phyloP scores from a whole-genome alignment of 2,888 invertebrate genomes.

The Andrena haemorrhoa region DNA sequence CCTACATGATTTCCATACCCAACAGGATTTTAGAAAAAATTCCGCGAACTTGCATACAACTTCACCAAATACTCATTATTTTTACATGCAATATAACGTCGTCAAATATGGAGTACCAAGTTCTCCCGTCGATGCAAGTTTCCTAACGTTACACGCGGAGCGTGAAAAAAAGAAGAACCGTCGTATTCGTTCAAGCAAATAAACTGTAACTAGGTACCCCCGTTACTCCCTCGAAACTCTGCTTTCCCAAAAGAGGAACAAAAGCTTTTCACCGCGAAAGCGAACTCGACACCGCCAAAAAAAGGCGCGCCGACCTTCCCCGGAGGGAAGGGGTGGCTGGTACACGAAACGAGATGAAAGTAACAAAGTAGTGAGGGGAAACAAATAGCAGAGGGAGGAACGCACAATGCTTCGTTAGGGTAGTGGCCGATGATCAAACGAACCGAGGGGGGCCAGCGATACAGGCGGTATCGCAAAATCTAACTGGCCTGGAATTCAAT shows the following conservation, averaged over 20 bases:
- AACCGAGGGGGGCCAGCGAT: neutral
- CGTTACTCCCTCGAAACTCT: no score
- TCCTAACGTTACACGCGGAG: no score
- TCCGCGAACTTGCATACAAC: no score
- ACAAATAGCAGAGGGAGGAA: neutral
- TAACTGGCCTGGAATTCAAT: constrained; percentile 55
- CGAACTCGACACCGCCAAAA: neutral
- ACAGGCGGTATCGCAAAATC: constrained; percentile 27
- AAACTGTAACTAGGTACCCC: no score
- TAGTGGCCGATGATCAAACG: constrained; percentile 5
- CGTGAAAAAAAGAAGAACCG: no score
- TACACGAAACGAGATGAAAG: neutral
- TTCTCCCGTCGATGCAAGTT: no score
- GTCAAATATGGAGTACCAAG: no score
- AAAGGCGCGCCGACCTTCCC: neutral
- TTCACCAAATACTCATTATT: no score
- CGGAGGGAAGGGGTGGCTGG: neutral
- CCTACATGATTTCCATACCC: no score
- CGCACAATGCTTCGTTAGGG: constrained; percentile 42
- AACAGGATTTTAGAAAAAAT: no score
- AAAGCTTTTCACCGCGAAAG: constrained; percentile 7
- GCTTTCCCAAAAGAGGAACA: neutral
- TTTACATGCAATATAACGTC: no score
- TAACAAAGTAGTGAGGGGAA: neutral
- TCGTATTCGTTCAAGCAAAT: no score